phyloP scores from a whole-genome alignment of 2,113 vertebrate genomes.

The Erythrolamprus reginae region DNA sequence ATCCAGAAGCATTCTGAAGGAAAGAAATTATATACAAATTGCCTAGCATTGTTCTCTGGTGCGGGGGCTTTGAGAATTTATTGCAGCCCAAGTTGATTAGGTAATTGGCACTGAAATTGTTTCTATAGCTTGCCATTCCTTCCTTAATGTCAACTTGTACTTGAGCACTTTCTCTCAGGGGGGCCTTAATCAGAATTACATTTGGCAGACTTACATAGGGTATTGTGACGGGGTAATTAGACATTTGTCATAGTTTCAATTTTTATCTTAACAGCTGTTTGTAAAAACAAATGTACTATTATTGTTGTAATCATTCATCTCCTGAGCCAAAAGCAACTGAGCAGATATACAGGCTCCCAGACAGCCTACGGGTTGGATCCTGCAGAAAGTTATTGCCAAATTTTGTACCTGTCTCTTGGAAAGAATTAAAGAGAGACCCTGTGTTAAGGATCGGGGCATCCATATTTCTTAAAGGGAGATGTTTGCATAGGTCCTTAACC shows the following conservation, averaged over 20 bases:
- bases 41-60: background rate
- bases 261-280: slow-evolving; percentile 39
- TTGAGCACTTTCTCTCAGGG: slow-evolving; percentile 16
- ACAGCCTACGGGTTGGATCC: slow-evolving; percentile 33
- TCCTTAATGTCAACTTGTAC: slow-evolving; percentile 23
- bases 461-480: background rate
- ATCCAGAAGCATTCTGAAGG: background rate
- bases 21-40: background rate
- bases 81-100: background rate
- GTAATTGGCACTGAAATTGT: slow-evolving; percentile 1
- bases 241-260: slow-evolving; percentile 30
- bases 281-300: slow-evolving; percentile 6
- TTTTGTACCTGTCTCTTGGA: background rate
- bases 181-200: slow-evolving; percentile 21
- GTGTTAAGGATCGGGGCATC: background rate
- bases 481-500: background rate
- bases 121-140: slow-evolving; percentile 14
- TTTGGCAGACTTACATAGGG: background rate
- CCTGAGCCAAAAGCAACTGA: slow-evolving; percentile 38
- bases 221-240: slow-evolving; percentile 23
- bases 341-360: slow-evolving; percentile 27
- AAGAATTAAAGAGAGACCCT: background rate
- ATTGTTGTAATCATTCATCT: slow-evolving; percentile 28
- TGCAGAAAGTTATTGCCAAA: background rate
- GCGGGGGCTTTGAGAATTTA: background rate